Base-by-base conservation (phyloP, 2,888 invertebrate genomes). In the Tipula vernalis region DNA sequence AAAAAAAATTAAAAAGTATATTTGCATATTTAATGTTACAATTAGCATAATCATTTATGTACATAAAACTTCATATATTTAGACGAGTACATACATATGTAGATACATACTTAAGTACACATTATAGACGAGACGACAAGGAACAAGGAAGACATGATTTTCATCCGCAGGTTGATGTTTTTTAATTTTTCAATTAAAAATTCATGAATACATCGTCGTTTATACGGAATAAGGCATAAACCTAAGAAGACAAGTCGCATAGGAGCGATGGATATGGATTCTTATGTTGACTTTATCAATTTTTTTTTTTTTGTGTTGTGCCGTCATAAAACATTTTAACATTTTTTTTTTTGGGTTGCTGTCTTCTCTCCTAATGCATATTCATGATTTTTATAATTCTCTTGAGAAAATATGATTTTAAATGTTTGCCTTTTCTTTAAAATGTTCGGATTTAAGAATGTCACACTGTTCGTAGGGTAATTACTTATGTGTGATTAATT, bases 11-110 rank as follows among this genome's bases (percentile, higher is more conserved):
- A 6, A 47, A 51, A 51, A 5, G n/a, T 28, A 71, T 71, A 71
- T 71, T 71, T 71, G 71, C 18, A 71, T 71, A 71, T 71, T 71
- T 71, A 71, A 71, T 71, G 71, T 71, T 28, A 71, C 71, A 71
- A 71, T 71, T 71, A 71, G 71, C 71, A 71, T 71, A 71, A 71
- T 71, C 71, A 71, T 71, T 71, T 71, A 71, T 71, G 71, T 71
- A 71, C 71, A 71, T 28, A 71, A 71, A 71, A 71, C 71, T 28
- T 71, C 71, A 71, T 71, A 71, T 28, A 71, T 71, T 71, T 28
- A 71, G 15, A 51, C 8, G 71, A 71, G 51, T 28, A 71, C 8
- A 57, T 18, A 51, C 15, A 15, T 15, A 51, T 4, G 28, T 28
- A 71, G 12, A 28, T 71, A 6, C 10, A 18, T 57, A 57, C 6